These are phyloP conservation scores for Zootoca vivipara DNA, from an alignment of 2,113 vertebrate species.

Conservation along the genomic window DNA sequence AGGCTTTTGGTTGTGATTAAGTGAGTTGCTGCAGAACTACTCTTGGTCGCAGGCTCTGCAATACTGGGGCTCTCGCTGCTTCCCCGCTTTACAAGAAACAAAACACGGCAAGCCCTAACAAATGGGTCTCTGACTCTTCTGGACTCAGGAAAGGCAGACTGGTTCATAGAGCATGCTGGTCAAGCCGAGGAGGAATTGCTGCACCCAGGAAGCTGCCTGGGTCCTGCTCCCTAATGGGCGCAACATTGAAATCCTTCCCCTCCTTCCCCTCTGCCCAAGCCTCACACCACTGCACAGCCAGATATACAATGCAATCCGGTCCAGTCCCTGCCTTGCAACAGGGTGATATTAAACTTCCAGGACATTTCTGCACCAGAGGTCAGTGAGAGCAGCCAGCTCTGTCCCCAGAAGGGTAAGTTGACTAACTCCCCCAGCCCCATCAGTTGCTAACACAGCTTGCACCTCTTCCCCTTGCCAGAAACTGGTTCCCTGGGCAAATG, in stretches of 20 bases:
- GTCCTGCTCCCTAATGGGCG: neutral
- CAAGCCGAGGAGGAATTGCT: neutral
- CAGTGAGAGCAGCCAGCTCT: neutral
- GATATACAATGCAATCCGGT: neutral
- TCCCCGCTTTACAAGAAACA: too few relatives aligned
- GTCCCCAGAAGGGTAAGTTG: neutral
- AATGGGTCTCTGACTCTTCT: constrained; percentile 49
- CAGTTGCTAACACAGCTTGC: neutral
- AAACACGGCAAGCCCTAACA: constrained; percentile 59
- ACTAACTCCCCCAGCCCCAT: neutral
- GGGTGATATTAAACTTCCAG: neutral
- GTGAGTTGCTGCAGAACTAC: constrained; percentile 69
- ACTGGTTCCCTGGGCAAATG: neutral
- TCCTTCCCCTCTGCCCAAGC: too few relatives aligned
- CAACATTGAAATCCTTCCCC: rapidly evolving
- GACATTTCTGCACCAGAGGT: neutral
- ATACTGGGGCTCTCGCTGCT: constrained; percentile 2
- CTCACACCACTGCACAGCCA: too few relatives aligned
- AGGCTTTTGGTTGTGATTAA: constrained; percentile 77
- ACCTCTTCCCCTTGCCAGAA: too few relatives aligned
- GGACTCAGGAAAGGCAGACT: neutral
- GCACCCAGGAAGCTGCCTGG: neutral
- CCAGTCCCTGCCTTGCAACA: neutral
- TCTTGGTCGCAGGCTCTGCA: constrained; percentile 20
- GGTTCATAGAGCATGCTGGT: neutral